Base-by-base conservation (phyloP, 2,888 invertebrate genomes). In the Melieria crassipennis region DNA sequence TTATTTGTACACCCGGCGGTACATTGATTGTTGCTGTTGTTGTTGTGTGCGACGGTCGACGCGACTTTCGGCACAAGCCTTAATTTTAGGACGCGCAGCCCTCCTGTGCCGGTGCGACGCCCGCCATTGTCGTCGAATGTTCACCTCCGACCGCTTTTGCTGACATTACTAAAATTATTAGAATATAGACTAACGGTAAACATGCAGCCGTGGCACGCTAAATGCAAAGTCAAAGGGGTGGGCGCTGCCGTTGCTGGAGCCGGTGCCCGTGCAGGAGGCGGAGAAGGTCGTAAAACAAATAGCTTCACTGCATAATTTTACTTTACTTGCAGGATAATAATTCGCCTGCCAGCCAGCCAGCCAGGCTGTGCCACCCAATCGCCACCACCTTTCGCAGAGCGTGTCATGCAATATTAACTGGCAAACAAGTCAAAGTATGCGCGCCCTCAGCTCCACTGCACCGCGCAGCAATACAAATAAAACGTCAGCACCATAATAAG, bases 341-440 rank as follows among this genome's bases (percentile, higher is more conserved):
- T 64, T 63, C 69, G 62, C 62, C 62, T 6, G 13, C 60, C 30
- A 43, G 30, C 47, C 46, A 46, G 16, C 60, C 30, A 30, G 30
- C 30, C 30, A 3, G 30, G 30, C 30, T 30, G 30, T 30, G 30
- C 30, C 3, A 30, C 30, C 30, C 30, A 30, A 30, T 30, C 30
- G 30, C 30, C 30, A 30, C 30, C 30, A 30, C 30, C 30, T 30
- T 30, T 30, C 3, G 30, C 30, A 30, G 30, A 30, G 30, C 30
- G 30, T 2, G 77, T 78, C 79, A 78, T 77, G 81, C 79, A 74
- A 82, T 79, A 79, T 79, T 79, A 77, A 80, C 76, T 76, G 70
- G 50, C 42, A 64, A 46, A 68, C 60, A 50, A 68, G 42, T 10
- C 16, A 47, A 62, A 46, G 46, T 16, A 52, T 46, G 65, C 43